Evolutionary conservation across 2,797 vertebrate genomes (phyloP).

Genomic region (Vespertilio murinus): DNA sequence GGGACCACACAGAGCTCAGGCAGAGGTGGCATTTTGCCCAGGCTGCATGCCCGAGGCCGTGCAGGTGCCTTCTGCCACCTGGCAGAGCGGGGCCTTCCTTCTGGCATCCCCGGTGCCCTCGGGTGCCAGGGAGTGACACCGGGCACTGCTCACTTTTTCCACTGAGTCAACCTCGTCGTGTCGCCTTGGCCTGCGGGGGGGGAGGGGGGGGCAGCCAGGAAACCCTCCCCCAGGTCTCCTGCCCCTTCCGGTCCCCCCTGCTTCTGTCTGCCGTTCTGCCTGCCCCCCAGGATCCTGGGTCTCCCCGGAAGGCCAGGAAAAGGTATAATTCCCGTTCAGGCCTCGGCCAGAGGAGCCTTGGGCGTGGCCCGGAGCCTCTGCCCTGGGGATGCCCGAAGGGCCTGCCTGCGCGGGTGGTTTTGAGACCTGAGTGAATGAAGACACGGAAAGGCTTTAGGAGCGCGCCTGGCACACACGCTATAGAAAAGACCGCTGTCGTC

Average conservation of each 20-base stretch:
- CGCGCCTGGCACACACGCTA: not conserved
- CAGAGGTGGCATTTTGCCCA: accelerated
- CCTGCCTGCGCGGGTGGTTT: not conserved
- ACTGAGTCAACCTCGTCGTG: not conserved
- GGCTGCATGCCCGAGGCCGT: not conserved
- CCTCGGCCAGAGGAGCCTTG: not conserved
- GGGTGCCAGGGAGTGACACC: not conserved
- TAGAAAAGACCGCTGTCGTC: not conserved
- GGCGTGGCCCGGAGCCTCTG: not conserved
- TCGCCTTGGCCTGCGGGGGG: not conserved
- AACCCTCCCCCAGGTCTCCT: not conserved
- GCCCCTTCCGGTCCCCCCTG: not conserved
- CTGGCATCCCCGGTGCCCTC: not conserved
- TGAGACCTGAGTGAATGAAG: not conserved
- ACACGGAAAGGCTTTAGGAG: not conserved
- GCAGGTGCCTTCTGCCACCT: not conserved
- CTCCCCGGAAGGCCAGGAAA: not conserved
- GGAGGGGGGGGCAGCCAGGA: not conserved
- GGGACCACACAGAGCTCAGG: not conserved
- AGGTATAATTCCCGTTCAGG: accelerated
- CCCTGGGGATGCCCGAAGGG: not conserved
- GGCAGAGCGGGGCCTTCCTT: not conserved
- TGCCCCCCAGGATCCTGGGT: not conserved
- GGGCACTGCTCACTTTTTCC: not conserved
- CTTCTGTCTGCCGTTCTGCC: not conserved